Evolutionary conservation across 2,797 vertebrate species (phyloP).

Genomic region (Sternotherus odoratus): DNA sequence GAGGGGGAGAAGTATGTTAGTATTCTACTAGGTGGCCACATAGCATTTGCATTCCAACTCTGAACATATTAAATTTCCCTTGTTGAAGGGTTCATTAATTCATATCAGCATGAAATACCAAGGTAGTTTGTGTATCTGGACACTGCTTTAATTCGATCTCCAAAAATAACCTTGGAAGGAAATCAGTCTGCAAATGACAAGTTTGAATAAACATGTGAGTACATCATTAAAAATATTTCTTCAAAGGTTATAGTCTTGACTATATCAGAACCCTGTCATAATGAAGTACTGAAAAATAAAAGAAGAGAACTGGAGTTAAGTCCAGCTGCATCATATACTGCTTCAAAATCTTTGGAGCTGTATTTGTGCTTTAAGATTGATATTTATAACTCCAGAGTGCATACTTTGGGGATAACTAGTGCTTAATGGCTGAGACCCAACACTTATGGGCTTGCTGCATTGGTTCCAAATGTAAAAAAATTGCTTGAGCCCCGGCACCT

Average conservation of each 20-base stretch:
- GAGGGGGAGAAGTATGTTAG: not conserved
- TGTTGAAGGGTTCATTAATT: conserved; percentile 69
- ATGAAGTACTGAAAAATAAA: conserved; percentile 19
- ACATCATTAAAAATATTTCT: conserved; percentile 43
- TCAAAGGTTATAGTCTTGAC: conserved; percentile 33
- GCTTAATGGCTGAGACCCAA: no score
- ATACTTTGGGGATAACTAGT: not conserved
- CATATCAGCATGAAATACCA: conserved; percentile 46
- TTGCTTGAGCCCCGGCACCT: no score
- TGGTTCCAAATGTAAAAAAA: no score
- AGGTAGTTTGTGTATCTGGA: not conserved
- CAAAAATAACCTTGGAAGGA: conserved; percentile 53
- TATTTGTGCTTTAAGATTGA: not conserved
- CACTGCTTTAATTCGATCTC: conserved; percentile 20
- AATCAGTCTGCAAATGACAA: conserved; percentile 23
- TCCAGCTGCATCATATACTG: not conserved
- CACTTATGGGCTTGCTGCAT: no score
- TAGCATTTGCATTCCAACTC: conserved; percentile 56
- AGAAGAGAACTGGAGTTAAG: not conserved
- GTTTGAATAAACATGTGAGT: not conserved
- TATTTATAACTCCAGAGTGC: not conserved
- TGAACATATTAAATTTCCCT: conserved; percentile 25
- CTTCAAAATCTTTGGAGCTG: not conserved
- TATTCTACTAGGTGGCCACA: conserved; percentile 41
- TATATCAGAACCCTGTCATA: not conserved